Conservation (phyloP, 2,797 vertebrate genomes). For the Liasis olivaceus region DNA sequence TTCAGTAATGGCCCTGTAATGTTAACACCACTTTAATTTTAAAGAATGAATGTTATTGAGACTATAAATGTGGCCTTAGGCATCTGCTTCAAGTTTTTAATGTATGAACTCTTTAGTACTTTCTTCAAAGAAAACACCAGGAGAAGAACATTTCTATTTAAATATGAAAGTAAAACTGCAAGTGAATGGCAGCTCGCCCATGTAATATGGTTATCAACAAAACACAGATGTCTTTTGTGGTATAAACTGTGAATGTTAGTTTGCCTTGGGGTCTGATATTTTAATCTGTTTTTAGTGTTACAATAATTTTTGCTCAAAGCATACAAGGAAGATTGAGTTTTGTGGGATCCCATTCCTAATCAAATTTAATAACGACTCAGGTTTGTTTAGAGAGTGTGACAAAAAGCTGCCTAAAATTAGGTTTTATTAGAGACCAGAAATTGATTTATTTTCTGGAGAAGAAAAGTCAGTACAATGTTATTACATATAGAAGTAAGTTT, state of each 20-base stretch:
- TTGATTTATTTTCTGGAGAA: background rate
- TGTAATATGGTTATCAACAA: background rate
- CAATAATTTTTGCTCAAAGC: background rate
- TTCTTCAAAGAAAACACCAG: background rate
- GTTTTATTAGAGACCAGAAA: slow-evolving; percentile 14
- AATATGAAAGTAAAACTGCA: slow-evolving; percentile 3
- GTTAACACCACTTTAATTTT: background rate
- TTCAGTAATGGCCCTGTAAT: background rate
- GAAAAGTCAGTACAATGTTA: slow-evolving; percentile 19
- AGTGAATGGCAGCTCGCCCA: background rate
- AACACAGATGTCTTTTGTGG: background rate
- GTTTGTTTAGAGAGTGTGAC: slow-evolving; percentile 1
- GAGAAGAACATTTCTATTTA: background rate
- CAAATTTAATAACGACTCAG: background rate
- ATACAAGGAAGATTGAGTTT: background rate
- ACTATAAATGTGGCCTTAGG: background rate
- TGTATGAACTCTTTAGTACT: background rate
- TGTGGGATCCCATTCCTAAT: background rate
- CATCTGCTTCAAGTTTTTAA: slow-evolving; percentile 9
- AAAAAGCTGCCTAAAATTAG: background rate
- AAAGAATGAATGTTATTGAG: background rate
- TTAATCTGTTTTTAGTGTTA: background rate
- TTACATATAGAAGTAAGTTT: slow-evolving; percentile 50
- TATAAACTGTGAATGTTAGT: background rate
- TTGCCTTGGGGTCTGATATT: background rate